Evolutionary conservation across 2,113 vertebrate species (phyloP).

Genomic region (Osmerus eperlanus): DNA sequence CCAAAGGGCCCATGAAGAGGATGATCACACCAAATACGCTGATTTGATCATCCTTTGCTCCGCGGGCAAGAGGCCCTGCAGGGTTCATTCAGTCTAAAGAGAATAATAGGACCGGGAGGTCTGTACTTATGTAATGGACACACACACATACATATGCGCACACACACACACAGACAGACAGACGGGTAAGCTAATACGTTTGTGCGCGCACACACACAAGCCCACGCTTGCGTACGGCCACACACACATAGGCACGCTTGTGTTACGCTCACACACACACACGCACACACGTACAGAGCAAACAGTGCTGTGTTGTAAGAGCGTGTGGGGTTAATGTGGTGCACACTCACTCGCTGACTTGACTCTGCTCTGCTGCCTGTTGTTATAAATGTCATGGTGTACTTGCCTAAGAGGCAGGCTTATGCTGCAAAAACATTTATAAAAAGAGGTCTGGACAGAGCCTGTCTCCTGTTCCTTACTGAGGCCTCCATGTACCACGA

Average conservation of each 20-base stretch:
- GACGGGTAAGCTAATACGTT: not conserved
- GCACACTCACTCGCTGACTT: slow-evolving; percentile 20
- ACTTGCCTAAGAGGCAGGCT: slow-evolving; percentile 1
- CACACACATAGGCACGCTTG: not conserved
- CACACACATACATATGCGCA: not conserved
- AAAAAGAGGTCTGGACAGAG: not conserved
- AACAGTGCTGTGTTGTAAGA: slow-evolving; percentile 44
- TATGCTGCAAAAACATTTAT: not conserved
- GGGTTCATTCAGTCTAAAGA: slow-evolving; percentile 57
- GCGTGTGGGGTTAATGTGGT: slow-evolving; percentile 49
- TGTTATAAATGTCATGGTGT: slow-evolving; percentile 9
- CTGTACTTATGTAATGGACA: slow-evolving; percentile 51
- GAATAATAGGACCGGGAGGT: slow-evolving; percentile 52
- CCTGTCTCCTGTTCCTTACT: too few species aligned
- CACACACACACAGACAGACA: not conserved
- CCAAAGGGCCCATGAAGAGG: slow-evolving; percentile 17
- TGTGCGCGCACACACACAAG: not conserved
- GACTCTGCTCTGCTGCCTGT: slow-evolving; percentile 19
- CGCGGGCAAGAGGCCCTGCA: slow-evolving; percentile 21
- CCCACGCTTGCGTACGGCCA: not conserved
- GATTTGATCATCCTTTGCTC: slow-evolving; percentile 38
- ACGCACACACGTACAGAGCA: slow-evolving; percentile 16
- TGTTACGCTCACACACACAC: slow-evolving; percentile 3
- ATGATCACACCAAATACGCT: slow-evolving; percentile 41
- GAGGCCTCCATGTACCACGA: too few species aligned